Conservation (phyloP, 2,797 vertebrate genomes). For the Ispidina picta region DNA sequence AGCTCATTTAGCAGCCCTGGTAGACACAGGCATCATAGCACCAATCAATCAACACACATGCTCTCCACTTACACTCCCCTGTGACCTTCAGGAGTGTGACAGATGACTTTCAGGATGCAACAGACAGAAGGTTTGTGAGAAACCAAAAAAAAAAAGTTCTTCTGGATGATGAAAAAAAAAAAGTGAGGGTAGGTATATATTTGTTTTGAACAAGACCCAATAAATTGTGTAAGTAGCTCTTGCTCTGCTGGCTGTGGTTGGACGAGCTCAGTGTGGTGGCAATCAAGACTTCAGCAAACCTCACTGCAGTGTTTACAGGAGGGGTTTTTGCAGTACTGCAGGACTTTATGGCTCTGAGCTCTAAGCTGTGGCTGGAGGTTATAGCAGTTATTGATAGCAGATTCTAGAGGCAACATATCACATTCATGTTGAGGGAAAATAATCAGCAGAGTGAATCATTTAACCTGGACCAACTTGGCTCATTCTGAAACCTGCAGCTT, state of each 20-base stretch:
- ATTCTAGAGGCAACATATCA: slow-evolving; percentile 49
- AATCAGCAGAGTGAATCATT: slow-evolving; percentile 49
- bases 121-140: slow-evolving; percentile 64
- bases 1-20: slow-evolving; percentile 73
- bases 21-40: slow-evolving; percentile 45
- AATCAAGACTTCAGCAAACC: slow-evolving; percentile 76
- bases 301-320: slow-evolving; percentile 57
- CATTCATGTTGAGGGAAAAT: slow-evolving; percentile 36
- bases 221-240: slow-evolving; percentile 65
- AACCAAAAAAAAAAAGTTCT: slow-evolving; percentile 56
- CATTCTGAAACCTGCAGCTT: background rate
- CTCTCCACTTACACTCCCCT: slow-evolving; percentile 30
- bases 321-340: slow-evolving; percentile 40
- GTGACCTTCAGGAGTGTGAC: slow-evolving; percentile 75
- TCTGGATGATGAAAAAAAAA: slow-evolving; percentile 67
- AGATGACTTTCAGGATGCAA: slow-evolving; percentile 56
- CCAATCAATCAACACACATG: slow-evolving; percentile 62
- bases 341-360: slow-evolving; percentile 70
- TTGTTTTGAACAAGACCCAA: slow-evolving; percentile 54
- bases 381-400: slow-evolving; percentile 72
- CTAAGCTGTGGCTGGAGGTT: slow-evolving; percentile 58
- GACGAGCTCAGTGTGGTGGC: slow-evolving; percentile 56
- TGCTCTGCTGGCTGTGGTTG: slow-evolving; percentile 18
- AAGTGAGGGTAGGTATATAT: slow-evolving; percentile 50
- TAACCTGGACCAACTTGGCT: slow-evolving; percentile 49